These are phyloP conservation scores for Mormyrus proboscirostris DNA, from an alignment of 2,797 vertebrate genomes.

Conservation along the genomic window DNA sequence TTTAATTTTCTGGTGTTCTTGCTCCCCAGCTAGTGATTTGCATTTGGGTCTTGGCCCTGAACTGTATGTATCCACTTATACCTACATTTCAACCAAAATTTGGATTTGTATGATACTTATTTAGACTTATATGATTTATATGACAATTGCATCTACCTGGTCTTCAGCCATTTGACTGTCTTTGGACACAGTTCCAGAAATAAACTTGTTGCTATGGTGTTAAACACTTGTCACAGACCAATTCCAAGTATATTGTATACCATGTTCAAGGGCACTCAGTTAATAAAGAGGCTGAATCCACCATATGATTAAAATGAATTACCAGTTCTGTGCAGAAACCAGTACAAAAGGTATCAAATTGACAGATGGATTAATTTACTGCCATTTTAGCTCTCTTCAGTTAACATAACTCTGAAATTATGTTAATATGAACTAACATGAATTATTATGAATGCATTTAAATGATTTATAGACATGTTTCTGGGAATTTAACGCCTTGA, in stretches of 20 bases:
- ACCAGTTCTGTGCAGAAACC: neutral
- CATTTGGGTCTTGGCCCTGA: neutral
- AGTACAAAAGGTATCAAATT: neutral
- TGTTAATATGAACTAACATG: neutral
- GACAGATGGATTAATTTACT: neutral
- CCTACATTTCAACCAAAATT: neutral
- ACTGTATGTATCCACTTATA: neutral
- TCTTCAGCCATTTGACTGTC: neutral
- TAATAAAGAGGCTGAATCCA: neutral
- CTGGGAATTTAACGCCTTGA: neutral
- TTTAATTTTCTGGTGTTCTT: neutral
- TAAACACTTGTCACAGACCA: neutral
- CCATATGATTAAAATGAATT: neutral
- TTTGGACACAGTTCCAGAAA: neutral
- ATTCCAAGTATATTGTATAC: neutral
- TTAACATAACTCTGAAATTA: neutral
- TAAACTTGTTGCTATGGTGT: neutral
- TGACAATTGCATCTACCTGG: neutral
- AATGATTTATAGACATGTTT: neutral
- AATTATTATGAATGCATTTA: neutral
- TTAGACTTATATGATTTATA: neutral
- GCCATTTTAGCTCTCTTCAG: neutral
- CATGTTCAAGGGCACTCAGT: neutral
- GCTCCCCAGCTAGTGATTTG: neutral
- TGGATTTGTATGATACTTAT: neutral